Evolutionary conservation across 1,140 invertebrate genomes (phyloP).

Genomic region (Drosophila baimaii): DNA sequence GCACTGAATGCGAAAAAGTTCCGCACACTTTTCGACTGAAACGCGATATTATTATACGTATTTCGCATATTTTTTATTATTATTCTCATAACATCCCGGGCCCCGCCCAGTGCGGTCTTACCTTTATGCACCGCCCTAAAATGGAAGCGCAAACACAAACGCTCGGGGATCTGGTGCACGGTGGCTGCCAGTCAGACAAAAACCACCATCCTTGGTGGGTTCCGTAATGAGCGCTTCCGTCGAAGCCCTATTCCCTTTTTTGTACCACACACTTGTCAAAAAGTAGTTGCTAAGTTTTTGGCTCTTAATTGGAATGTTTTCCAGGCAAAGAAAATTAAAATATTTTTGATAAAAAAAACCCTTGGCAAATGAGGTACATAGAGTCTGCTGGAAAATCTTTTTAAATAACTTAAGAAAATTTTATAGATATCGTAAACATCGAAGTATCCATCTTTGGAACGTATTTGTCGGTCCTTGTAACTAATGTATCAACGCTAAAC

Average conservation of each 20-base stretch:
- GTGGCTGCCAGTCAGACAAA: conserved; percentile 16
- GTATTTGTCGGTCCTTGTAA: too few relatives aligned
- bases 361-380: neutral
- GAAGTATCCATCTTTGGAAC: too few relatives aligned
- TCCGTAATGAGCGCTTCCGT: conserved; percentile 72
- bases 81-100: conserved; percentile 33
- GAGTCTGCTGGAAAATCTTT: neutral
- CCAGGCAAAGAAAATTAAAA: neutral
- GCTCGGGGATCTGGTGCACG: conserved; percentile 47
- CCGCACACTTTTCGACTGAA: conserved; percentile 66
- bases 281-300: neutral
- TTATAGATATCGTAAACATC: too few relatives aligned
- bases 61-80: conserved; percentile 42
- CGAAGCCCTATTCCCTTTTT: conserved; percentile 42
- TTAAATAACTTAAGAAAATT: neutral
- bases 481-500: too few relatives aligned
- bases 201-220: conserved; percentile 46
- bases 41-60: conserved; percentile 65
- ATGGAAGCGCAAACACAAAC: conserved; percentile 32
- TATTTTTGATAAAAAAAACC: neutral
- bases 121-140: conserved; percentile 59
- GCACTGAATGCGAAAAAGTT: conserved; percentile 80
- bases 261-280: conserved; percentile 15
- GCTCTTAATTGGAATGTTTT: neutral
- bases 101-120: conserved; percentile 27